Conservation (phyloP, 2,113 vertebrate genomes). For the Polypterus senegalus region DNA sequence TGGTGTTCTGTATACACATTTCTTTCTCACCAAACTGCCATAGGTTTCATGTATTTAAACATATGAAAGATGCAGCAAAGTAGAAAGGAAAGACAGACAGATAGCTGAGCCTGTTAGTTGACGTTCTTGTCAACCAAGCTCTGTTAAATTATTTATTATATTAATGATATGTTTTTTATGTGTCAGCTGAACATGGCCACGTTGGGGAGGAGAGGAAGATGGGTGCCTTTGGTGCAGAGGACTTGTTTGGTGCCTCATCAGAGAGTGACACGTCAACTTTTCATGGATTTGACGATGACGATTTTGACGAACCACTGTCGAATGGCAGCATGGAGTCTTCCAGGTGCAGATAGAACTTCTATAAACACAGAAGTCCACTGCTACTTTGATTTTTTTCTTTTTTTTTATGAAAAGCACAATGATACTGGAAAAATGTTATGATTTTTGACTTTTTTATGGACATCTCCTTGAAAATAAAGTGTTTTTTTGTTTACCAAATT, state of each 20-base stretch:
- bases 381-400: slow-evolving; percentile 36
- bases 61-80: too few species aligned
- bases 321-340: slow-evolving; percentile 65
- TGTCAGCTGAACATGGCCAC: slow-evolving; percentile 77
- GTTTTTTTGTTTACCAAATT: too few species aligned
- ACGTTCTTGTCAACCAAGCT: too few species aligned
- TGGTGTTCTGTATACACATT: too few species aligned
- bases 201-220: slow-evolving; percentile 72
- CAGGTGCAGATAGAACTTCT: slow-evolving; percentile 69
- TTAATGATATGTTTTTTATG: slow-evolving; percentile 30
- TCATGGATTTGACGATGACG: slow-evolving; percentile 94
- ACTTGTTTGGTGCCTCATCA: slow-evolving; percentile 93
- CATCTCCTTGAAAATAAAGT: too few species aligned
- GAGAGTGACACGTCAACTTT: slow-evolving; percentile 98
- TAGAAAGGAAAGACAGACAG: too few species aligned
- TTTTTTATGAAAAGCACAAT: slow-evolving; percentile 51
- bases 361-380: slow-evolving; percentile 43
- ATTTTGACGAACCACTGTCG: slow-evolving; percentile 77
- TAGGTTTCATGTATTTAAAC: too few species aligned
- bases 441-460: slow-evolving; percentile 26
- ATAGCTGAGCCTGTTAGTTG: too few species aligned
- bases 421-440: slow-evolving; percentile 47
- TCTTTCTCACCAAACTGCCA: too few species aligned
- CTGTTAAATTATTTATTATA: too few species aligned
- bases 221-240: slow-evolving; percentile 64